Percentiles rank a stretch among this genome's conserved stretches.
phyloP scores from a whole-genome alignment of 2,797 vertebrate species.

The Huso huso region DNA sequence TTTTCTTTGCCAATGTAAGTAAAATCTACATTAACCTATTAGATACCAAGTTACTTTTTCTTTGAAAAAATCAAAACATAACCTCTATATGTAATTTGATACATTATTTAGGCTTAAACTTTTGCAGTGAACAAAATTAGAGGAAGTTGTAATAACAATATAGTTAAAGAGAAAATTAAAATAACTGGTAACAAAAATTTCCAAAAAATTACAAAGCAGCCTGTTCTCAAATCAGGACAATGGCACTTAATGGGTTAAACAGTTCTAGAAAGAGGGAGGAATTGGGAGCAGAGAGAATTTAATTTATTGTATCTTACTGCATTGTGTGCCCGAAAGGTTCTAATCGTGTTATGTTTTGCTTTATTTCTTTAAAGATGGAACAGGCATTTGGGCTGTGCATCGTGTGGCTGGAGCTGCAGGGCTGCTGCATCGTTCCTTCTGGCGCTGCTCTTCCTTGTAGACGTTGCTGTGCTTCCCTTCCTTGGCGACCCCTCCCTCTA shows the following conservation, averaged over 20 bases:
- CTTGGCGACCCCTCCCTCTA: constrained; percentile 55
- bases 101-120: too few relatives aligned
- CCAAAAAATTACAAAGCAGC: background rate
- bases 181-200: too few relatives aligned
- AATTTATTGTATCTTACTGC: background rate
- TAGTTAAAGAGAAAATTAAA: too few relatives aligned
- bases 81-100: too few relatives aligned
- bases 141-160: too few relatives aligned
- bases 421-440: constrained; percentile 53
- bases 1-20: too few relatives aligned
- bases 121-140: too few relatives aligned
- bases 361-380: constrained; percentile 32
- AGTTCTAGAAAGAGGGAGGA: too few relatives aligned
- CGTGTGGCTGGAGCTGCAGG: constrained; percentile 71
- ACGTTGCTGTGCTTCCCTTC: constrained; percentile 54
- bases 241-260: too few relatives aligned
- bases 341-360: background rate
- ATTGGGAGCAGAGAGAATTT: background rate
- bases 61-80: too few relatives aligned
- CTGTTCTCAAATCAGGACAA: background rate
- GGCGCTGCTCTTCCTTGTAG: constrained; percentile 52
- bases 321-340: background rate
- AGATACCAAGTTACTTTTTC: too few relatives aligned
- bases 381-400: constrained; percentile 27
- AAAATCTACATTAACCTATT: too few relatives aligned